phyloP scores from a whole-genome alignment of 2,888 invertebrate species.

The Dryobotodes eremita region DNA sequence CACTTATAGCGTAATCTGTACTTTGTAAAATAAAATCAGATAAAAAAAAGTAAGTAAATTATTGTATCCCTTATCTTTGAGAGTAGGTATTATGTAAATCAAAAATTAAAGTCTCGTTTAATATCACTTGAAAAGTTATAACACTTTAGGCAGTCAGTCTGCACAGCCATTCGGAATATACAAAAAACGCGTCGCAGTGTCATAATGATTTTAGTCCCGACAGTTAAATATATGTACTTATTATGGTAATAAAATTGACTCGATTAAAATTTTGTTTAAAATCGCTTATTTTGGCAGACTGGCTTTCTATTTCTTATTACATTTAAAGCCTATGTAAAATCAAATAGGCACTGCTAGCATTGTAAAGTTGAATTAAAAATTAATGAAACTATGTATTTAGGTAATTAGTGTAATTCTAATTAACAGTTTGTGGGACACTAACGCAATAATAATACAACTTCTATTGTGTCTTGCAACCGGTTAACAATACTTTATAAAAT shows the following conservation, averaged over 20 bases:
- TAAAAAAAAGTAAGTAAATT: constrained; percentile 2
- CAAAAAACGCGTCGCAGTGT: neutral
- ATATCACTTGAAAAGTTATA: neutral
- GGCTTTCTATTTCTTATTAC: neutral
- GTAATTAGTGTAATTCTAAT: constrained; percentile 1
- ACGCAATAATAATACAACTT: neutral
- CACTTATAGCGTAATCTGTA: neutral
- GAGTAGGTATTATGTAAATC: neutral
- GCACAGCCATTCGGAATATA: neutral
- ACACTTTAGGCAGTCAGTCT: neutral
- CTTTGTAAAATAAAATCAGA: constrained; percentile 1
- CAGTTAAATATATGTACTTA: no score
- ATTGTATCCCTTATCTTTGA: neutral
- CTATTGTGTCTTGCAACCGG: neutral
- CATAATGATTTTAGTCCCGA: neutral
- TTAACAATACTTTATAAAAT: neutral
- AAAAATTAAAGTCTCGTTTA: neutral
- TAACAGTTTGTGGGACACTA: neutral
- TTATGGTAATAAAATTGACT: neutral
- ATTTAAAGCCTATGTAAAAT: neutral
- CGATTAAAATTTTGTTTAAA: neutral
- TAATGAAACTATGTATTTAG: neutral
- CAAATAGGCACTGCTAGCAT: neutral
- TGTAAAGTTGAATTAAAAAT: neutral
- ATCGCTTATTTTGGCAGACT: neutral